Percentiles rank a stretch among this genome's conserved stretches.
These are phyloP conservation scores for Enteromius trimaculatus DNA, from an alignment of 2,797 vertebrate genomes.

Conservation along the genomic window DNA sequence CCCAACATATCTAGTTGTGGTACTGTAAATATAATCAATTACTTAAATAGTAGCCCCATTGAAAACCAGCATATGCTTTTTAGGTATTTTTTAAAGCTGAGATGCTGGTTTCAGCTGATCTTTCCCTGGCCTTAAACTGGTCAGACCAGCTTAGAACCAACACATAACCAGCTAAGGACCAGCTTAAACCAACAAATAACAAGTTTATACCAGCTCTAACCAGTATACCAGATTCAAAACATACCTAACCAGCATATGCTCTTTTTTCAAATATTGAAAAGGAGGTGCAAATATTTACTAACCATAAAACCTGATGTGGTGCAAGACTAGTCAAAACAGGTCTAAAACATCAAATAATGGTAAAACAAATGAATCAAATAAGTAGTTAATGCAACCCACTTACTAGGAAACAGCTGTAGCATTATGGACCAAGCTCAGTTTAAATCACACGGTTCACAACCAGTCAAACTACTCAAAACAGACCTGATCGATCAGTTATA, in stretches of 20 bases:
- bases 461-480: background rate
- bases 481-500: background rate
- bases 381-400: background rate
- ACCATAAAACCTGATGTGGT: background rate
- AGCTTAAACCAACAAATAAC: no score
- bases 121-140: no score
- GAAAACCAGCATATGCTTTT: no score
- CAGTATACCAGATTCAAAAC: no score
- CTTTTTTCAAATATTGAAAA: no score
- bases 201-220: no score
- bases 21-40: background rate
- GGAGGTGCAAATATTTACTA: background rate
- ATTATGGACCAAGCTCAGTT: background rate
- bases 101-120: no score
- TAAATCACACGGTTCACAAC: background rate
- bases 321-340: background rate
- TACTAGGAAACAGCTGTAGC: background rate
- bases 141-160: no score
- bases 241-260: no score
- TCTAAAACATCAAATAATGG: background rate
- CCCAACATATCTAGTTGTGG: background rate
- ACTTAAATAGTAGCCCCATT: background rate
- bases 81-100: no score
- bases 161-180: no score
- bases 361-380: background rate